Percentiles rank a stretch among this genome's conserved stretches.
phyloP scores from a whole-genome alignment of 2,797 vertebrate species.

The Echeneis naucrates region DNA sequence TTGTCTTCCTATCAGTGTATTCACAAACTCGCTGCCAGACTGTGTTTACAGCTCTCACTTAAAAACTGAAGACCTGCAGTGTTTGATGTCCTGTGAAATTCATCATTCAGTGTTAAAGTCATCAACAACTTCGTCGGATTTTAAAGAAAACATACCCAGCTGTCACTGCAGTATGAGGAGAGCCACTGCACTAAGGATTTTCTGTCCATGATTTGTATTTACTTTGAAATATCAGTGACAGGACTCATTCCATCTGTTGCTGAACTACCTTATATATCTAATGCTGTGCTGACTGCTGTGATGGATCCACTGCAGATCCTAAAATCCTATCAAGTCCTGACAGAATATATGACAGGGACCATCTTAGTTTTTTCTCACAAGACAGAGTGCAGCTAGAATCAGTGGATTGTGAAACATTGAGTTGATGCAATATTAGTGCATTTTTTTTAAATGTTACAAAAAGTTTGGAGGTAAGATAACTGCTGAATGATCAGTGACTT shows the following conservation, averaged over 20 bases:
- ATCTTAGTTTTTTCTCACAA: not conserved
- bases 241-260: conserved; percentile 45
- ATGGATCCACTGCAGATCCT: conserved; percentile 27
- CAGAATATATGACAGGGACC: conserved; percentile 20
- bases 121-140: conserved; percentile 11
- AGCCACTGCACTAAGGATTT: conserved; percentile 27
- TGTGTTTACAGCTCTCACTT: conserved; percentile 6
- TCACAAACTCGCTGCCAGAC: conserved; percentile 14
- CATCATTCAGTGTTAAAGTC: conserved; percentile 42
- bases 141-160: conserved; percentile 40
- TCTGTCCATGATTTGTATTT: conserved; percentile 42
- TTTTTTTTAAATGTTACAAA: not conserved
- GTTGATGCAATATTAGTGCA: not conserved
- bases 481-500: too few species aligned
- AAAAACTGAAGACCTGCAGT: conserved; percentile 4
- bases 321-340: conserved; percentile 38
- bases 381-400: conserved; percentile 9
- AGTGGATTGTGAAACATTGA: not conserved
- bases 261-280: conserved; percentile 30
- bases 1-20: not conserved
- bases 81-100: conserved; percentile 48
- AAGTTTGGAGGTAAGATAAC: too few species aligned
- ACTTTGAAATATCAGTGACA: conserved; percentile 61
- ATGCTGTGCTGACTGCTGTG: conserved; percentile 26
- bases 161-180: conserved; percentile 32